phyloP scores from a whole-genome alignment of 1,140 invertebrate genomes.

The Pteromalus puparum region DNA sequence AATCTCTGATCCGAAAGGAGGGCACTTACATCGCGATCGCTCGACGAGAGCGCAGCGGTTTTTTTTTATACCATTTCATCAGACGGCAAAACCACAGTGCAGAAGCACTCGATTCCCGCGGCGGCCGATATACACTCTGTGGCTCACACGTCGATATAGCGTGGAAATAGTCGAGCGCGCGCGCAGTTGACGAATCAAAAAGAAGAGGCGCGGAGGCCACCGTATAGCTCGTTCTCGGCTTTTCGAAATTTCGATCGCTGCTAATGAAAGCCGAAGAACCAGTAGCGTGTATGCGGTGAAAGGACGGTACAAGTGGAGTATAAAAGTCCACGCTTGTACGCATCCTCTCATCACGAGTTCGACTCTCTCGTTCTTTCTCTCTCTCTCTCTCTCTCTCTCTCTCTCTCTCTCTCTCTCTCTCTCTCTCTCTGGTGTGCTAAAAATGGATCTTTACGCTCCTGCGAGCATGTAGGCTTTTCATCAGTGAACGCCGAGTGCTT shows the following conservation, averaged over 20 bases:
- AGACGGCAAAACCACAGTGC: neutral
- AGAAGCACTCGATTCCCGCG: neutral
- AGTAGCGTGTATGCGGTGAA: neutral
- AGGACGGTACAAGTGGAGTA: neutral
- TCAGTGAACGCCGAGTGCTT: neutral
- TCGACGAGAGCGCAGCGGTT: too few species aligned
- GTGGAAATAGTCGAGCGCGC: neutral
- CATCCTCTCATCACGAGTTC: constrained; percentile 2
- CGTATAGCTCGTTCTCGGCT: neutral
- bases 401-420: too few species aligned
- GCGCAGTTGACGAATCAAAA: neutral
- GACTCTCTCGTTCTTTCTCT: neutral
- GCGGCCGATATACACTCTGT: too few species aligned
- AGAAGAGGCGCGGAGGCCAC: neutral
- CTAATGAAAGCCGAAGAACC: neutral
- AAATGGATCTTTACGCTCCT: neutral
- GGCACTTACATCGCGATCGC: neutral
- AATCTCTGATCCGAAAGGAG: neutral
- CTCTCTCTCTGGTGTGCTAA: neutral
- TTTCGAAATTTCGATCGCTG: neutral
- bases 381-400: too few species aligned
- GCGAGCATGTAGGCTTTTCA: constrained; percentile 4
- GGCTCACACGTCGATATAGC: neutral
- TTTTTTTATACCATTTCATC: neutral
- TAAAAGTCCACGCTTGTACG: neutral